These are phyloP conservation scores for Ischnura elegans DNA, from an alignment of 2,888 invertebrate species.

Conservation along the genomic window DNA sequence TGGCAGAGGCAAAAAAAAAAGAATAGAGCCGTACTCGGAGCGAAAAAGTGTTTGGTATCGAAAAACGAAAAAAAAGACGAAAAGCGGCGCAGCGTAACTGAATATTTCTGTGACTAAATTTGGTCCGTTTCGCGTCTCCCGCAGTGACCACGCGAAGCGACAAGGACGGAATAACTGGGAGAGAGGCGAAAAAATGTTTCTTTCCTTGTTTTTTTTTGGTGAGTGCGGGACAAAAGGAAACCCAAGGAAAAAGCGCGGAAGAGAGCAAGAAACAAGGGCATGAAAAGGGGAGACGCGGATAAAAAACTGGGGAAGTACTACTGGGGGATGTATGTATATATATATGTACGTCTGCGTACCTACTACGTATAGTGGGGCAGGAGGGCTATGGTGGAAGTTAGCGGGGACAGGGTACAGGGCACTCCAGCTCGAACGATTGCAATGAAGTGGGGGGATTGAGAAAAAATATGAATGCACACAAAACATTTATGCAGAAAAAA, in stretches of 20 bases:
- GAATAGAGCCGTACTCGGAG: no score
- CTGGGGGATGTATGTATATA: no score
- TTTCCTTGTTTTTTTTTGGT: no score
- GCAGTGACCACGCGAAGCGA: background rate
- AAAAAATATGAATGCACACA: no score
- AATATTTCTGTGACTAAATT: background rate
- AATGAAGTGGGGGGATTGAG: background rate
- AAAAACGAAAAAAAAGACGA: background rate
- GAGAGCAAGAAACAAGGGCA: slow-evolving; percentile 8
- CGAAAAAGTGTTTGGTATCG: no score
- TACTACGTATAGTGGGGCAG: slow-evolving; percentile 25
- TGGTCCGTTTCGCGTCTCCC: background rate
- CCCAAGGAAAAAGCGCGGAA: background rate
- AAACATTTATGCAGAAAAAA: no score
- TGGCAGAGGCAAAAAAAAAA: no score
- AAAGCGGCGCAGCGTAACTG: background rate
- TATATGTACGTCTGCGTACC: no score
- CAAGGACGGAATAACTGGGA: background rate
- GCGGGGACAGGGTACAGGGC: background rate
- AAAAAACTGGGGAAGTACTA: background rate
- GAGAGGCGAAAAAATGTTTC: background rate
- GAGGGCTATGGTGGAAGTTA: background rate
- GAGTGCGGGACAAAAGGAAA: no score
- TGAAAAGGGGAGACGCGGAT: background rate
- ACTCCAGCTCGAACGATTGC: background rate